phyloP scores from a whole-genome alignment of 2,113 vertebrate genomes.

The Narcine bancroftii region DNA sequence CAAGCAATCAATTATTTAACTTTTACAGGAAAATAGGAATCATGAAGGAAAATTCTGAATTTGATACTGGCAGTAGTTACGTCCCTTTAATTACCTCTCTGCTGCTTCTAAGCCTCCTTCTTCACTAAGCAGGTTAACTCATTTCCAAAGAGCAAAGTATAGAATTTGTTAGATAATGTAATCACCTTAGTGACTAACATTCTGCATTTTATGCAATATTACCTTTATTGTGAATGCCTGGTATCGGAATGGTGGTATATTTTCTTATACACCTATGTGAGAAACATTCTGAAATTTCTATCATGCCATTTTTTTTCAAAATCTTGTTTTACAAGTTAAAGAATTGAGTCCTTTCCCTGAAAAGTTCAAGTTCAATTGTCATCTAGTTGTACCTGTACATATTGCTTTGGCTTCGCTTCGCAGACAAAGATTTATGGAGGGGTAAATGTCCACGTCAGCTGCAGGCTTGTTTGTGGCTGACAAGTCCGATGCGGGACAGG shows the following conservation, averaged over 20 bases:
- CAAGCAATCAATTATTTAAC: not conserved
- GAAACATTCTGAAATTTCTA: too few species aligned
- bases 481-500: too few species aligned
- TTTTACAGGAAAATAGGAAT: not conserved
- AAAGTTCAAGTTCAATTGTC: not conserved
- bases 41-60: not conserved
- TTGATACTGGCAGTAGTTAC: not conserved
- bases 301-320: too few species aligned
- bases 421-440: too few species aligned
- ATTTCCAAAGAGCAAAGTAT: not conserved
- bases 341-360: too few species aligned
- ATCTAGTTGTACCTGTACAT: too few species aligned
- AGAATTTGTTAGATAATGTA: too few species aligned
- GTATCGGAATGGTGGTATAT: not conserved
- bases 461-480: too few species aligned
- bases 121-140: not conserved
- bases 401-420: too few species aligned
- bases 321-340: too few species aligned
- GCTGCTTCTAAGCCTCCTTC: not conserved
- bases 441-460: too few species aligned
- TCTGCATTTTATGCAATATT: not conserved
- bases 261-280: not conserved
- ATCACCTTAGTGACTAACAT: not conserved
- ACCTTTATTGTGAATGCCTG: not conserved
- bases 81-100: not conserved